Evolutionary conservation across 30 jellyfish, hydroid and myxozoan genomes (phyloP), one percentile per base, ranked within the genome.

Genomic region (Aurelia sp.): DNA sequence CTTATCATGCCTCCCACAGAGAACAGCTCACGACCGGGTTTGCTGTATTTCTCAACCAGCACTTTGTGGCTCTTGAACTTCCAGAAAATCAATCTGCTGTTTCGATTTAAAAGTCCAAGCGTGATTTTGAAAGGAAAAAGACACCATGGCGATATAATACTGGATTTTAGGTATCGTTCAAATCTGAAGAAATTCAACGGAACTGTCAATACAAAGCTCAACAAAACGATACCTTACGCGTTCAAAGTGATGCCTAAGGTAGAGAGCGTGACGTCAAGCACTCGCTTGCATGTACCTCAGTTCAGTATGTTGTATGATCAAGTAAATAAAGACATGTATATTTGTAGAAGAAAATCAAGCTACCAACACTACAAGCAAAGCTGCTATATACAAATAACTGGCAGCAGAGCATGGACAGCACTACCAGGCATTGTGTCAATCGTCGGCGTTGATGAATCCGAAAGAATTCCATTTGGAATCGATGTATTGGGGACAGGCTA

Each of bases 241-340:
- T 70, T 55, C 6, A 51, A 70, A 13, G 63, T 70, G 37, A 59
- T 59, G 13, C 69, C 69, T 4, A 59, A 59, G 33, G 27, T 15
- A 11, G 27, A 59, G 11, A 59, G 33, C 33, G 11, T 40, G 15
- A 17, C 3, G 31, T 5, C 71, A 73, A 11, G 73, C 58, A 62
- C 70, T 17, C 53, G 71, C 10, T 15, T 73, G 11, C 19, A 66
- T 11, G 51, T 73, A 8, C 71, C 84, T 12, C 70, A 62, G 47
- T 44, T 73, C 61, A 51, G 84, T 13, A 73, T 73, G 18, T 33
- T 73, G 30, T 73, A 47, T 52, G 84, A 73, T 73, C 70, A 73
- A 30, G 84, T 73, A 55, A 73, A 73, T 7, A 17, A 73, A 8
- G 84, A 73, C 61, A 18, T 73, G 20, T 52, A 44, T 18, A n/a